Conservation (phyloP, 2,797 vertebrate species). For the Bradypodion ventrale region DNA sequence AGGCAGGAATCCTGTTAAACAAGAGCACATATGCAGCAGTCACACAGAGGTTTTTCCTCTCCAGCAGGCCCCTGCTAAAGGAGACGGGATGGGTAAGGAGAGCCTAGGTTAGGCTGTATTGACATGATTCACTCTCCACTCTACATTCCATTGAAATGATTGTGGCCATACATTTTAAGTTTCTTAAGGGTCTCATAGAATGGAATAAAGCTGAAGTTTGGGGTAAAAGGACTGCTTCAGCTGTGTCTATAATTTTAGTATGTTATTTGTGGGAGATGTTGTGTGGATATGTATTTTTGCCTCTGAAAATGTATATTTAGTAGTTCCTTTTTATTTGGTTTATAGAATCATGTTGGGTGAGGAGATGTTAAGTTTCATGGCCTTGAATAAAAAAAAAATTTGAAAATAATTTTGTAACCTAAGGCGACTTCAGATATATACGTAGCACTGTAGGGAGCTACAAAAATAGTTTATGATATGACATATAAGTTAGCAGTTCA, state of each 20-base stretch:
- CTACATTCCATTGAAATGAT: too few relatives aligned
- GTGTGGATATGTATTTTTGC: background rate
- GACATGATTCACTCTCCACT: too few relatives aligned
- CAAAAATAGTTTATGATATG: background rate
- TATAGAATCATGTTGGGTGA: background rate
- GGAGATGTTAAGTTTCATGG: background rate
- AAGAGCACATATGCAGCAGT: background rate
- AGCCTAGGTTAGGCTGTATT: too few relatives aligned
- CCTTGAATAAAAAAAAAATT: background rate
- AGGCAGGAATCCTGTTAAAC: too few relatives aligned
- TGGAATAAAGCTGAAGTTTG: background rate
- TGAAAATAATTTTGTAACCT: background rate
- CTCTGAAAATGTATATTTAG: background rate
- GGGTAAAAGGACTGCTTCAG: background rate
- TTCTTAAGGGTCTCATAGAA: background rate
- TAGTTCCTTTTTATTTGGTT: slow-evolving; percentile 1
- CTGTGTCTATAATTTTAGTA: background rate
- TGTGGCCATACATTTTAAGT: too few relatives aligned
- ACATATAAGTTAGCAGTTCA: background rate
- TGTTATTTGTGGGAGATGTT: background rate
- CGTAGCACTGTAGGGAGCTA: background rate
- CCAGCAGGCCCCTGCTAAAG: background rate
- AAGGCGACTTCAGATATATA: background rate
- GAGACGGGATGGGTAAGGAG: too few relatives aligned
- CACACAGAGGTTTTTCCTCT: too few relatives aligned